These are phyloP conservation scores for Cacoxenus indagator DNA, from an alignment of 2,888 invertebrate genomes.

Conservation along the genomic window DNA sequence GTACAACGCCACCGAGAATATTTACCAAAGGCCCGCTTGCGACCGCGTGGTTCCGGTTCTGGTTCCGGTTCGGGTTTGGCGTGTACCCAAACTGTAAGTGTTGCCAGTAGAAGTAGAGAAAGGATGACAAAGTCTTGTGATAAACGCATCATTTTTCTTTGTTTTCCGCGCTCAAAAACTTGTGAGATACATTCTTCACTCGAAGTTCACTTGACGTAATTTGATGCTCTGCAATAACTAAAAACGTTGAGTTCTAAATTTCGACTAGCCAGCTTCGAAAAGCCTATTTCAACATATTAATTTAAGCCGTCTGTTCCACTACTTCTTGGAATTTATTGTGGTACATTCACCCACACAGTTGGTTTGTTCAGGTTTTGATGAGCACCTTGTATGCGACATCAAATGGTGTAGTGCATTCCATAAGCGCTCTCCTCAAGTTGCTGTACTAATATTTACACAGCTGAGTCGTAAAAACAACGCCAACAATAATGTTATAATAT, in stretches of 20 bases:
- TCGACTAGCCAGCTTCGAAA: not conserved
- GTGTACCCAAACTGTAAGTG: slow-evolving; percentile 25
- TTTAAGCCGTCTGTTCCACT: not conserved
- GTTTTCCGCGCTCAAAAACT: not conserved
- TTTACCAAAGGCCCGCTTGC: slow-evolving; percentile 46
- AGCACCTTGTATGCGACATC: not conserved
- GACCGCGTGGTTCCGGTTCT: slow-evolving; percentile 33
- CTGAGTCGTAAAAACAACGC: not conserved
- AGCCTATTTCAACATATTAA: not conserved
- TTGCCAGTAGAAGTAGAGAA: not conserved
- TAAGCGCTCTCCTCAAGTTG: not conserved
- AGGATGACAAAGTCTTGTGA: not conserved
- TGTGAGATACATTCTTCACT: slow-evolving; percentile 26
- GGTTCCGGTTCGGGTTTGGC: slow-evolving; percentile 32
- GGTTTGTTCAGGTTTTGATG: not conserved
- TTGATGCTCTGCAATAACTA: not conserved
- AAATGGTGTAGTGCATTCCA: not conserved
- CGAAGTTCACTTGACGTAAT: not conserved
- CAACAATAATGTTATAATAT: not conserved
- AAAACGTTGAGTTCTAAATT: not conserved
- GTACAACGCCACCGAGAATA: not conserved
- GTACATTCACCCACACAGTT: not conserved
- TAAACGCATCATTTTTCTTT: not conserved
- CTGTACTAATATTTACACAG: not conserved
- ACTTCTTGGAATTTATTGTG: not conserved